phyloP scores from a whole-genome alignment of 2,113 vertebrate species.

The Rhombomys opimus region DNA sequence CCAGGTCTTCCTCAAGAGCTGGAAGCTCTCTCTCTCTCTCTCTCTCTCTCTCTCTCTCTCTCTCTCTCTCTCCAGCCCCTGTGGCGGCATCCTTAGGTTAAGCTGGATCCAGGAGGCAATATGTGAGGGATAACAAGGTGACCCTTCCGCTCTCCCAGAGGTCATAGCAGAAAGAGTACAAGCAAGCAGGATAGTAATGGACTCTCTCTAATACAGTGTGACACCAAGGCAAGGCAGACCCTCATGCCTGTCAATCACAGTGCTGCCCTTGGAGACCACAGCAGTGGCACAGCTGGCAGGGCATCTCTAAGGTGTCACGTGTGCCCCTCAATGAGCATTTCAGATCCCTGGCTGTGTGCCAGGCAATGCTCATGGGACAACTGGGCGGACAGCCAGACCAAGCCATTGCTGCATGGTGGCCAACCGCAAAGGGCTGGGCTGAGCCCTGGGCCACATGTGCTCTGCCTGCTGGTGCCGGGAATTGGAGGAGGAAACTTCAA shows the following conservation, averaged over 20 bases:
- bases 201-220: neutral
- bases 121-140: neutral
- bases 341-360: neutral
- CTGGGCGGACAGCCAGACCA: neutral
- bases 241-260: neutral
- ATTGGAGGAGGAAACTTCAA: rapidly evolving
- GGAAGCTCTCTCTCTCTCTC: no score
- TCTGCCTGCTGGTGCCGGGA: neutral
- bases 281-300: neutral
- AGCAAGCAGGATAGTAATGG: neutral
- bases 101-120: neutral
- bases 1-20: neutral
- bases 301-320: neutral
- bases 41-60: neutral
- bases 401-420: neutral
- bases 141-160: neutral
- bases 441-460: neutral
- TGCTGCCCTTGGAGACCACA: neutral
- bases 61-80: neutral
- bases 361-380: neutral
- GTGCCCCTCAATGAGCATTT: constrained; percentile 19
- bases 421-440: neutral
- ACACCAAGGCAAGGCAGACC: neutral
- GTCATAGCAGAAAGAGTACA: neutral
- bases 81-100: neutral